Base-by-base conservation (phyloP, 37 sponge, comb jelly and placozoan genomes). In the Halisarca cf. caerulea region DNA sequence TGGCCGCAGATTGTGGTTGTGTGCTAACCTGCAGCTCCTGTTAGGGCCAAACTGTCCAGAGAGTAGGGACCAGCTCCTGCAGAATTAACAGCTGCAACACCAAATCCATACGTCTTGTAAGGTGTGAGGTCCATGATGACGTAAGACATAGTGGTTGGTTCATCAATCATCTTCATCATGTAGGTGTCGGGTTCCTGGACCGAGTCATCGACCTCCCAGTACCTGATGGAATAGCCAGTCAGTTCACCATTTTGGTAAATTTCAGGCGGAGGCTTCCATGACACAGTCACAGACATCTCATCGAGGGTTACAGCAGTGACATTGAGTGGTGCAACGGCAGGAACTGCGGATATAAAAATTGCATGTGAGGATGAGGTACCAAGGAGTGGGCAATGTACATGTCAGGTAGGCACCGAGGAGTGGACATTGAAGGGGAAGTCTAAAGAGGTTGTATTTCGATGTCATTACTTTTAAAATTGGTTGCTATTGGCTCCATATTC, bases 51-150 rank as follows among this genome's bases (percentile, higher is more conserved):
- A 8, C 15, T 25, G 1, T 74, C 77, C 18, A 74, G 17, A 23
- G 38, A 36, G 77, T 39, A 40, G 17, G 77, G 77, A 41, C 77
- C 77, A 40, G 45, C 20, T 44, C 77, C 77, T 41, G 77, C 77
- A 42, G 18, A 42, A 41, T 74, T 74, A 3, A 44, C 3, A 41
- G 77, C 77, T 44, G 77, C 41, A 17, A 74, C 42, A 20, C 36
- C 25, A 74, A 74, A 37, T 2, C 24, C 42, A 24, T 74, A 74
- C 20, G 36, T 37, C 24, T n/a, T 41, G 25, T 44, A 74, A 44
- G 77, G 77, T n/a, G n/a, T 39, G 6, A 74, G 45, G 43, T 74
- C 36, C 7, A 7, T 3, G 21, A 74, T 74, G 25, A 74, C 44
- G 4, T 28, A 8, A 27, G 33, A 32, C 33, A 68, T 17, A 1